phyloP scores from a whole-genome alignment of 2,888 invertebrate genomes.

The Trachelus stipa region DNA sequence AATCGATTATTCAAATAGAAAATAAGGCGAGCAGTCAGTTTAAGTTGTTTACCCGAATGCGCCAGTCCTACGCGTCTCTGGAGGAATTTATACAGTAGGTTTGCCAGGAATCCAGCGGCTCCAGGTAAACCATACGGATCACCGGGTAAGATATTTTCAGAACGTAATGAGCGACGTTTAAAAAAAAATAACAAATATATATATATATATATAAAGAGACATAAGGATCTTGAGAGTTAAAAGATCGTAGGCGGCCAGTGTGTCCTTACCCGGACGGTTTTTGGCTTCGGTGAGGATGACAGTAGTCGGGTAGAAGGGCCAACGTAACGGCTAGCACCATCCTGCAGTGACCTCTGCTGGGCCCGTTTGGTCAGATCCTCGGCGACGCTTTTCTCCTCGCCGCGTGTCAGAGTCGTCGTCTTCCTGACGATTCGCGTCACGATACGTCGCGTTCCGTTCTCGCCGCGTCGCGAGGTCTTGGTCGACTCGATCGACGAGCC shows the following conservation, averaged over 20 bases:
- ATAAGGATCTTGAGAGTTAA: not conserved
- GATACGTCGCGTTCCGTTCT: conserved; percentile 83
- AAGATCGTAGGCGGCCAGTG: not conserved
- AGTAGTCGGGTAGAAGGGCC: conserved; percentile 67
- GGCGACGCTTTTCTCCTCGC: conserved; percentile 81
- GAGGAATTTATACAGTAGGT: not conserved
- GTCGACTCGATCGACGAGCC: conserved; percentile 84
- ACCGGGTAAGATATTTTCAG: not conserved
- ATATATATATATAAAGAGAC: no score
- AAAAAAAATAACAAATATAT: not conserved
- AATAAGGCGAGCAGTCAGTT: not conserved
- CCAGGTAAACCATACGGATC: not conserved
- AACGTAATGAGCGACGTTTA: not conserved
- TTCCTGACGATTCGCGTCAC: conserved; percentile 89
- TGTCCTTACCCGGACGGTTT: conserved; percentile 81
- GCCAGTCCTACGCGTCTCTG: not conserved
- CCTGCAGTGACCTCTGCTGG: conserved; percentile 70
- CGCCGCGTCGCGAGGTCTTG: conserved; percentile 83
- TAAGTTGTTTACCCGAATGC: not conserved
- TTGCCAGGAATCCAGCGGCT: not conserved
- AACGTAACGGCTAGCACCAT: conserved; percentile 50
- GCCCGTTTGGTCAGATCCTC: conserved; percentile 77
- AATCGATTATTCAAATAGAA: not conserved
- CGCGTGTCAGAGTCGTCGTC: conserved; percentile 88
- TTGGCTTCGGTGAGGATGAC: conserved; percentile 72